These are phyloP conservation scores for Darevskia nairensis DNA, from an alignment of 2,797 vertebrate genomes.

Conservation along the genomic window DNA sequence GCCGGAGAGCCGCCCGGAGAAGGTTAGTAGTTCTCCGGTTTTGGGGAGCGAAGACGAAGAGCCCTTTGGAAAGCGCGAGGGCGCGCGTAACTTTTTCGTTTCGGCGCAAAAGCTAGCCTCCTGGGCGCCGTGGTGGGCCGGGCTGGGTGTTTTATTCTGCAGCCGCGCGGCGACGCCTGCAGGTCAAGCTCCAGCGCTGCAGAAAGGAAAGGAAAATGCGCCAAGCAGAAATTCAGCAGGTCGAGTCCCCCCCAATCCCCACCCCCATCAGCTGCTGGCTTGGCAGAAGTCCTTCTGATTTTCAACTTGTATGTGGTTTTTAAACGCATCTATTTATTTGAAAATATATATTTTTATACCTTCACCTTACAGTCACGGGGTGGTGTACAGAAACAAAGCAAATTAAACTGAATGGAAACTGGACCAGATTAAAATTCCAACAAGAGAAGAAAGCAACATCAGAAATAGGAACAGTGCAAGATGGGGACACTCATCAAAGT, in stretches of 20 bases:
- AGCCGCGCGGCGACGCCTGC: conserved; percentile 1
- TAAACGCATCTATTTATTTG: too few species aligned
- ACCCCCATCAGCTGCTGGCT: too few species aligned
- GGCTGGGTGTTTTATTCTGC: background rate
- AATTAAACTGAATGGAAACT: too few species aligned
- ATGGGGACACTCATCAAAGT: too few species aligned
- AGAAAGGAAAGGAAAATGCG: background rate
- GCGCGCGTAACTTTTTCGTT: too few species aligned
- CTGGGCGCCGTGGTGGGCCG: background rate
- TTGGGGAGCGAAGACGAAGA: background rate
- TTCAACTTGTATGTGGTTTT: background rate
- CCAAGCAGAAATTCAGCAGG: background rate
- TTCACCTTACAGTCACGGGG: too few species aligned
- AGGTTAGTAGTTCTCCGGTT: background rate
- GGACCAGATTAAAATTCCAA: too few species aligned
- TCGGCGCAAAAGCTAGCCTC: background rate
- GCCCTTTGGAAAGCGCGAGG: background rate
- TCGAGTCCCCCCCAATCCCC: background rate
- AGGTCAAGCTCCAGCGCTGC: background rate
- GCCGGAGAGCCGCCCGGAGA: background rate
- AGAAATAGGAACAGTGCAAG: too few species aligned
- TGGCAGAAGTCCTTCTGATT: background rate
- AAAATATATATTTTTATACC: too few species aligned
- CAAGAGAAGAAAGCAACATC: too few species aligned
- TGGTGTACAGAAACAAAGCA: too few species aligned